Percentiles rank a stretch among this genome's conserved stretches.
Conservation (phyloP, 1,140 invertebrate species). For the Drosophila melanica region DNA sequence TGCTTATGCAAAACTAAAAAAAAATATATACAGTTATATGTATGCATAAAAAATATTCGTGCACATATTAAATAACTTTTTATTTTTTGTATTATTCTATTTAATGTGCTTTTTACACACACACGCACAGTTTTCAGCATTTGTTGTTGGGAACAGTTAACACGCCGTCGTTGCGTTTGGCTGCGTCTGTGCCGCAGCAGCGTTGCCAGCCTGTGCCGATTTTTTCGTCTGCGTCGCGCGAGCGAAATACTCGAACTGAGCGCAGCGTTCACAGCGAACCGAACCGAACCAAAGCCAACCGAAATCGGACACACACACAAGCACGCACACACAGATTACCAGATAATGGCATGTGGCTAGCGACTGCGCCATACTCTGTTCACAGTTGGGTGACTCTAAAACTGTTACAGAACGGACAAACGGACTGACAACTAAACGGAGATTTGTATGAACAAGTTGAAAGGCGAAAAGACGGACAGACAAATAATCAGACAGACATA, state of each 20-base stretch:
- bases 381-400: too few relatives aligned
- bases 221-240: slow-evolving; percentile 60
- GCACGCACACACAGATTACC: too few relatives aligned
- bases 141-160: slow-evolving; percentile 41
- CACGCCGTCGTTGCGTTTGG: slow-evolving; percentile 28
- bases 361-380: too few relatives aligned
- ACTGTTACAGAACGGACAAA: too few relatives aligned
- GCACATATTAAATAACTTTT: neutral
- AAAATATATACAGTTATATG: slow-evolving; percentile 15
- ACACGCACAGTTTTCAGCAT: slow-evolving; percentile 58
- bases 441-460: neutral
- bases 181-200: slow-evolving; percentile 33
- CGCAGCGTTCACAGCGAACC: slow-evolving; percentile 8
- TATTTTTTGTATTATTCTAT: neutral
- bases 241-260: slow-evolving; percentile 76
- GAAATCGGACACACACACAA: neutral
- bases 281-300: slow-evolving; percentile 27
- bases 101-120: slow-evolving; percentile 1
- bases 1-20: neutral
- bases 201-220: slow-evolving; percentile 66
- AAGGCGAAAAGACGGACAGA: too few relatives aligned
- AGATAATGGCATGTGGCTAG: too few relatives aligned
- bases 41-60: slow-evolving; percentile 1
- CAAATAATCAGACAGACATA: too few relatives aligned
- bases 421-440: too few relatives aligned